Percentiles rank a stretch among this genome's conserved stretches.
These are phyloP conservation scores for Drosophila nasuta DNA, from an alignment of 1,140 invertebrate genomes.

Conservation along the genomic window DNA sequence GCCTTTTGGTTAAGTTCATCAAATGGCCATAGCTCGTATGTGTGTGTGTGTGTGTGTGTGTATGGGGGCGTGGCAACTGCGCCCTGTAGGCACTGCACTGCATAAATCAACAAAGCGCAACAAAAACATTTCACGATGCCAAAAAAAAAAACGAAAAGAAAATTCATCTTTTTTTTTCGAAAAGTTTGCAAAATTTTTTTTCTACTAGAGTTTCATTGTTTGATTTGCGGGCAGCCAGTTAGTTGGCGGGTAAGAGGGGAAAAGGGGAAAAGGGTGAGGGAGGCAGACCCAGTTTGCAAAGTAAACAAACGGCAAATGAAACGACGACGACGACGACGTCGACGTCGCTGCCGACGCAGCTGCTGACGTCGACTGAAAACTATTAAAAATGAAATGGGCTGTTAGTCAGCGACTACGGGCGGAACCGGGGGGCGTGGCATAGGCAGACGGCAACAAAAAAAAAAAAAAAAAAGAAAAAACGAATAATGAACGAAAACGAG, in stretches of 20 bases:
- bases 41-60: neutral
- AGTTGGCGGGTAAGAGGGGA: neutral
- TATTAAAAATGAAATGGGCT: slow-evolving; percentile 79
- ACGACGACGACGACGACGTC: slow-evolving; percentile 56
- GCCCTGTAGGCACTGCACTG: slow-evolving; percentile 17
- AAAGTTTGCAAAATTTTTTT: slow-evolving; percentile 32
- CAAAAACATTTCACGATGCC: slow-evolving; percentile 16
- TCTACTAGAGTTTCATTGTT: slow-evolving; percentile 45
- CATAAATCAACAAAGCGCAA: slow-evolving; percentile 66
- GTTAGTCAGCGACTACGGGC: neutral
- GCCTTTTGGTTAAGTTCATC: slow-evolving; percentile 34
- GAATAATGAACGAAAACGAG: neutral
- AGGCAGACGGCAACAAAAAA: neutral
- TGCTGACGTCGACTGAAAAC: slow-evolving; percentile 65
- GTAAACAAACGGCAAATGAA: slow-evolving; percentile 81
- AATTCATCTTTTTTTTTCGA: neutral
- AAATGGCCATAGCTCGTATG: slow-evolving; percentile 39
- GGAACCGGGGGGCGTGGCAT: neutral
- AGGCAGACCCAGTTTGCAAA: slow-evolving; percentile 71
- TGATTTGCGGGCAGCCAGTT: slow-evolving; percentile 52
- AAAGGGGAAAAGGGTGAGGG: neutral
- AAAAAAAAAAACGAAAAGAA: slow-evolving; percentile 18
- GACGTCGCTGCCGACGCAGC: neutral
- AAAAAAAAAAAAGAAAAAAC: neutral
- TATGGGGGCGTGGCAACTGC: slow-evolving; percentile 31